Conservation (phyloP, 2,113 vertebrate species). For the Panthera uncia region DNA sequence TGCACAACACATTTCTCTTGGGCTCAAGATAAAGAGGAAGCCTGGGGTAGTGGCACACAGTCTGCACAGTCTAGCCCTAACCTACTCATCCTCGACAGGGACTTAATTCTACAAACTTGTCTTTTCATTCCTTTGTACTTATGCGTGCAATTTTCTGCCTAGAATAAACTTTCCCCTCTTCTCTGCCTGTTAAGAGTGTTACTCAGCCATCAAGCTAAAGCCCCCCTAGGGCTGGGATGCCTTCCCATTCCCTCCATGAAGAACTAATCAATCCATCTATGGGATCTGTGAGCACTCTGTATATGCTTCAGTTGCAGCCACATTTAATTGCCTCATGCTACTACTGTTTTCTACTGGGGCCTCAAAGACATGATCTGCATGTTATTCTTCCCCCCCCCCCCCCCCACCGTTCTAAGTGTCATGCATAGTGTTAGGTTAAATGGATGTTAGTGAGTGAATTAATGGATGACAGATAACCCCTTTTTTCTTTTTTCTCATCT, state of each 20-base stretch:
- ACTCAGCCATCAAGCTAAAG: not conserved
- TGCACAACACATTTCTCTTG: not conserved
- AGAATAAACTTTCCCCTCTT: not conserved
- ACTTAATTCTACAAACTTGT: not conserved
- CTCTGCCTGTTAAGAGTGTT: not conserved
- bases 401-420: not conserved
- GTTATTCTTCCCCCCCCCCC: not conserved
- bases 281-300: not conserved
- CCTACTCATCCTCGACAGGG: not conserved
- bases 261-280: not conserved
- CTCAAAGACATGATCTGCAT: not conserved
- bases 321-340: not conserved
- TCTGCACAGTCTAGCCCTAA: not conserved
- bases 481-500: not conserved
- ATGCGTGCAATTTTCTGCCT: not conserved
- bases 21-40: not conserved
- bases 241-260: not conserved
- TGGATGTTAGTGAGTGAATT: not conserved
- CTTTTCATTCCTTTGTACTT: conserved; percentile 15
- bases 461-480: not conserved
- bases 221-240: not conserved
- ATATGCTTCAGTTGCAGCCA: not conserved
- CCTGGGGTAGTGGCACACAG: not conserved
- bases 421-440: not conserved
- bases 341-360: not conserved